Base-by-base conservation (phyloP, 1,140 invertebrate species). In the Heliconius melpomene region DNA sequence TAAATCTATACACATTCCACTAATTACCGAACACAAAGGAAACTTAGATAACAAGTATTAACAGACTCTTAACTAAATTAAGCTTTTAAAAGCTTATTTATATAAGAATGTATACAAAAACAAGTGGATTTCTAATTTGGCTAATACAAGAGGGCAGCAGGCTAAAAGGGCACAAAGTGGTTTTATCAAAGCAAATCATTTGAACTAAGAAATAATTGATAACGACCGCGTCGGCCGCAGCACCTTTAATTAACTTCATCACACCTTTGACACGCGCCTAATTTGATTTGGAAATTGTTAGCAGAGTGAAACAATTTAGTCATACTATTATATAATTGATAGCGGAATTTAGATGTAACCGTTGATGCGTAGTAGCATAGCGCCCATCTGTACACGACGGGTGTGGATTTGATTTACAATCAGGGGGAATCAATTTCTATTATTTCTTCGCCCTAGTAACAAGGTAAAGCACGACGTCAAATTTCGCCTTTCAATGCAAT, bases 211-310 rank as follows among this genome's bases (percentile, higher is more conserved):
- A 60, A 66, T 66, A 29, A 66, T 66, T 66, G 13, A 66, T 66
- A 66, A 16, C 13, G 23, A 75, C 52, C 36, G 52, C 7, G 26
- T 20, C 23, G 32, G n/a, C 74, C 54, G 29, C 74, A 38, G 18
- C 26, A 38, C 52, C 32, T 66, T 50, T 66, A 66, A 75, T 75
- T 75, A 75, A 66, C 54, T 66, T 75, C 74, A 50, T 75, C 74
- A 60, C 32, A 66, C 52, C 38, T 40, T 75, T 23, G 74, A 66
- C 74, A 75, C 74, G 74, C 60, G 57, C 11, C 57, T 66, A 16
- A 66, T 66, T 66, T 29, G 23, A 66, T 66, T 26, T 26, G 3
- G 8, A 29, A 66, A 26, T 66, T 26, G 57, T 66, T 66, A 23
- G 11, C 54, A n/a, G 54, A 13, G 57, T 29, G 57, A 13, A 16